Conservation (phyloP, 2,113 vertebrate species). For the Xiphorhynchus elegans region DNA sequence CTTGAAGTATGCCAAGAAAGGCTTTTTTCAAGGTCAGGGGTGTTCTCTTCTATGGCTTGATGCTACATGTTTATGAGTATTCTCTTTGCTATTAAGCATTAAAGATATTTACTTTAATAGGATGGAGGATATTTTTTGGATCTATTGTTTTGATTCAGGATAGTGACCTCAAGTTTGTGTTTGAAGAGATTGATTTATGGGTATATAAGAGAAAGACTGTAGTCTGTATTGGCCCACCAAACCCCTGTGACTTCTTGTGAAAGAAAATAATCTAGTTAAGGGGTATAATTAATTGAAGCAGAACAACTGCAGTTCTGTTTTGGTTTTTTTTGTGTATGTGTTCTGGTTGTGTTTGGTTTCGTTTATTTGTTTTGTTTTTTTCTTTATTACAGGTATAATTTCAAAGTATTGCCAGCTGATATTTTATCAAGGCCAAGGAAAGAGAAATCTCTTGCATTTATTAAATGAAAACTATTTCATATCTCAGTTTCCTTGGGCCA, state of each 20-base stretch:
- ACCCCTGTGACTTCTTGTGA: background rate
- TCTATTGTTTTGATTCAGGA: background rate
- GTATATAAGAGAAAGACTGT: background rate
- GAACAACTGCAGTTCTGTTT: background rate
- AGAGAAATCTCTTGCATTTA: background rate
- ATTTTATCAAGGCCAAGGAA: background rate
- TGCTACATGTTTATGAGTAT: background rate
- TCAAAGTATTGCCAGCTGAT: background rate
- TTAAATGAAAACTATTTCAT: background rate
- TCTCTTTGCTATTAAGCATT: background rate
- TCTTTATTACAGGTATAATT: background rate
- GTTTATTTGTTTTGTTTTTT: background rate
- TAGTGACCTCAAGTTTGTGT: background rate
- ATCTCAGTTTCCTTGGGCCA: background rate
- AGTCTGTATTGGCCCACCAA: background rate
- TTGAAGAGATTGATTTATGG: background rate
- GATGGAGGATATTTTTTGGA: background rate
- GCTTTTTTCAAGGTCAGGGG: background rate
- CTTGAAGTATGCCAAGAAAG: background rate
- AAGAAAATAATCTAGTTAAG: background rate
- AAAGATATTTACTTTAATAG: background rate
- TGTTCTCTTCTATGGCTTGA: background rate
- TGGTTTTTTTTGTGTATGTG: background rate
- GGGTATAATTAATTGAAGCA: background rate
- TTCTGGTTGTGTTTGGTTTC: background rate